Conservation (phyloP, 2,797 vertebrate genomes). For the Echeneis naucrates region DNA sequence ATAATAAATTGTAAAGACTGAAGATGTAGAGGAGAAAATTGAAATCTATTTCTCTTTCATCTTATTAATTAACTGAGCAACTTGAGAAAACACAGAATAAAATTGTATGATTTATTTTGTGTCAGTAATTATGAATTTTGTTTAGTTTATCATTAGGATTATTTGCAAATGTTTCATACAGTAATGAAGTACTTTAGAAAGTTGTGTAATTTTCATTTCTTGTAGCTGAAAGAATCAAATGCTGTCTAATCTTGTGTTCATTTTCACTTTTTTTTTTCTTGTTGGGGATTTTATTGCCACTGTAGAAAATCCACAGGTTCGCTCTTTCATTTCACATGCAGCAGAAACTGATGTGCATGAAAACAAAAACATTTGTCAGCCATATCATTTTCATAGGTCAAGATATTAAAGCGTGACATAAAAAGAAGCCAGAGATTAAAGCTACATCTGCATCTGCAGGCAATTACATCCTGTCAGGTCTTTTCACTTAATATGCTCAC, state of each 20-base stretch:
- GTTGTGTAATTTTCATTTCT: background rate
- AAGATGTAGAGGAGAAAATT: background rate
- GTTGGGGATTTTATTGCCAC: constrained; percentile 30
- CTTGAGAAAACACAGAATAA: background rate
- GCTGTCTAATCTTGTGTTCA: background rate
- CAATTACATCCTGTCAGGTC: constrained; percentile 62
- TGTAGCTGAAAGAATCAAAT: background rate
- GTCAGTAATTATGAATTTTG: background rate
- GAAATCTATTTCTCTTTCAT: background rate
- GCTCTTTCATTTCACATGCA: constrained; percentile 10
- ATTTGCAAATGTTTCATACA: background rate
- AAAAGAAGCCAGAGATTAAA: constrained; percentile 72
- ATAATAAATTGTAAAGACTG: background rate
- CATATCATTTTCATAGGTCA: constrained; percentile 47
- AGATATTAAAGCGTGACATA: constrained; percentile 43
- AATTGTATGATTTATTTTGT: background rate
- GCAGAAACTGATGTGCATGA: constrained; percentile 15
- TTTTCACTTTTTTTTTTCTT: constrained; percentile 9
- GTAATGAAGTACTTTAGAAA: background rate
- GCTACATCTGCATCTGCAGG: constrained; percentile 55
- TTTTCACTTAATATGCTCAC: constrained; percentile 62
- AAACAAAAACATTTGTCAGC: constrained; percentile 54
- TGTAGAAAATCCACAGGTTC: constrained; percentile 8
- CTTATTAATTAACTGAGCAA: background rate
- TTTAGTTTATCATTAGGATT: background rate